Evolutionary conservation across 92 coral and sea anemone species (phyloP).

Genomic region (Isaurus tuberculatus): DNA sequence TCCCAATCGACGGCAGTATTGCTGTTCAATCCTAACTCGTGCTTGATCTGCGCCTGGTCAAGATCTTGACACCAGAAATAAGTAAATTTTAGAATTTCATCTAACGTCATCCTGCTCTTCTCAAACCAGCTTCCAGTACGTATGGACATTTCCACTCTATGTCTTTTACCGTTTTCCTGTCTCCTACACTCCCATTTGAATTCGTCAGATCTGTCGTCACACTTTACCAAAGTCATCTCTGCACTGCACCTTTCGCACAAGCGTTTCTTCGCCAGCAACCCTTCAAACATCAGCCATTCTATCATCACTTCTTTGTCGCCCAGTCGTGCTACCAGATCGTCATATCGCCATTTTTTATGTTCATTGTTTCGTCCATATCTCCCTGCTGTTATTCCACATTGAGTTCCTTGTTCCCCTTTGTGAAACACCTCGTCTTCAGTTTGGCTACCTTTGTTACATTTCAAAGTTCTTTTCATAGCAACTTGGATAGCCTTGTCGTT

Average conservation of each 20-base stretch:
- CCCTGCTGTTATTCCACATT: slow-evolving; percentile 39
- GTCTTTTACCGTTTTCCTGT: slow-evolving; percentile 35
- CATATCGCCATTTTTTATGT: slow-evolving; percentile 37
- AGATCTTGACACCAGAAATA: slow-evolving; percentile 51
- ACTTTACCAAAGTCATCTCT: slow-evolving; percentile 9
- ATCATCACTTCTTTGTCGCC: slow-evolving; percentile 29
- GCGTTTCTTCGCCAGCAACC: slow-evolving; percentile 24
- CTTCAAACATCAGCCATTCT: slow-evolving; percentile 45
- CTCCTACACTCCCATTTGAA: neutral
- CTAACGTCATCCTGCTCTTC: too few relatives aligned
- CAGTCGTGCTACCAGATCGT: slow-evolving; percentile 8
- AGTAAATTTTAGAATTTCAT: slow-evolving; percentile 43
- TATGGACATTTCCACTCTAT: slow-evolving; percentile 26
- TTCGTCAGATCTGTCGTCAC: slow-evolving; percentile 20
- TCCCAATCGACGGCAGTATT: too few relatives aligned
- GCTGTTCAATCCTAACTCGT: slow-evolving; percentile 6
- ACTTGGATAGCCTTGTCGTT: neutral
- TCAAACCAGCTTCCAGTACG: slow-evolving; percentile 22
- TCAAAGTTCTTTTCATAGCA: neutral
- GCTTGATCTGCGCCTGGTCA: slow-evolving; percentile 36
- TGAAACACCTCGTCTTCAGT: neutral
- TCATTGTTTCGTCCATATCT: slow-evolving; percentile 29
- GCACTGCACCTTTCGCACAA: slow-evolving; percentile 2
- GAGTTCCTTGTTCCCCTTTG: slow-evolving; percentile 28
- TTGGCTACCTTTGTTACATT: neutral